Conservation (phyloP, 1,140 invertebrate species). For the Philopotamus ludificatus region DNA sequence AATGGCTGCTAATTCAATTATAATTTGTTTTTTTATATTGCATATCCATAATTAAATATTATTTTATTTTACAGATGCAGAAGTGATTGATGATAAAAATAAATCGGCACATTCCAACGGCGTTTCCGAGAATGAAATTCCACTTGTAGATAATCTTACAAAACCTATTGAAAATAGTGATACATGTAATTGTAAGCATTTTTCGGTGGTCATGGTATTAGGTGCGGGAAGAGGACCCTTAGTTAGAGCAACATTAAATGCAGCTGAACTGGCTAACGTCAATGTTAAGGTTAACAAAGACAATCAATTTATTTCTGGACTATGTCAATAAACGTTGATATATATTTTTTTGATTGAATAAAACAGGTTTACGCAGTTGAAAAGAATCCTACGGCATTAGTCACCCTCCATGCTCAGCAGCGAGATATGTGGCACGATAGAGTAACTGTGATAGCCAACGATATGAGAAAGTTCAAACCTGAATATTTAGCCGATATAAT, state of each 20-base stretch:
- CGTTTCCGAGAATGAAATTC: no score
- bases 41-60: no score
- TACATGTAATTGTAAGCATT: slow-evolving; percentile 31
- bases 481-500: slow-evolving; percentile 91
- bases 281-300: slow-evolving; percentile 54
- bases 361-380: slow-evolving; percentile 91
- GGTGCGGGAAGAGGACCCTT: slow-evolving; percentile 95
- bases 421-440: slow-evolving; percentile 78
- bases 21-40: no score
- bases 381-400: slow-evolving; percentile 96
- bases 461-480: slow-evolving; percentile 86
- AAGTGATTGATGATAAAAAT: no score
- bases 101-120: no score
- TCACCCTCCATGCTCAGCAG: slow-evolving; percentile 80
- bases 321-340: slow-evolving; percentile 35
- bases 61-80: no score
- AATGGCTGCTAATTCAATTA: no score
- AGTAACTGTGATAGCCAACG: slow-evolving; percentile 72
- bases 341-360: no score
- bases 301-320: background rate
- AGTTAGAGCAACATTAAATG: slow-evolving; percentile 80
- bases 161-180: no score
- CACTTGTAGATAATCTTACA: no score
- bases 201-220: slow-evolving; percentile 81
- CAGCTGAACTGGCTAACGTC: slow-evolving; percentile 66